Evolutionary conservation across 2,888 invertebrate species (phyloP).

Genomic region (Athalia cordata): DNA sequence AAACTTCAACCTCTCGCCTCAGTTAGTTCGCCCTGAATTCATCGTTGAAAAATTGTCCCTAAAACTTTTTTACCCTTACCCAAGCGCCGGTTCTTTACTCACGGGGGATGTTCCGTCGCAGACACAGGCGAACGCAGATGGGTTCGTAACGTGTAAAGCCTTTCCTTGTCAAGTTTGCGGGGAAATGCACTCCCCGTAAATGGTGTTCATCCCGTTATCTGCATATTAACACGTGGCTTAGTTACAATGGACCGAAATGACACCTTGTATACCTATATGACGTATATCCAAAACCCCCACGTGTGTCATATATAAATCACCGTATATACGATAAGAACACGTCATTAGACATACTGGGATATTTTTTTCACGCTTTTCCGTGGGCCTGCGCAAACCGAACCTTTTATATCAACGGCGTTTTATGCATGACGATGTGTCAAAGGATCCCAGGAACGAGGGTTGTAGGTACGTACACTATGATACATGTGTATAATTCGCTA

Average conservation of each 20-base stretch:
- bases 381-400: background rate
- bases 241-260: conserved; percentile 50
- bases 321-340: conserved; percentile 59
- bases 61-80: conserved; percentile 1
- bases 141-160: background rate
- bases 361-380: background rate
- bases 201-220: conserved; percentile 56
- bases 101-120: too few species aligned
- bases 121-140: too few species aligned
- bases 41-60: conserved; percentile 26
- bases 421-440: too few species aligned
- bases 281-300: conserved; percentile 46
- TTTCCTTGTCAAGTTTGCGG: conserved; percentile 13
- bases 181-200: conserved; percentile 14
- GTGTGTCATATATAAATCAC: conserved; percentile 64
- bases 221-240: conserved; percentile 61
- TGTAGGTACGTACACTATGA: too few species aligned
- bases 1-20: conserved; percentile 24
- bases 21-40: conserved; percentile 9
- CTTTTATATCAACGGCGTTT: too few species aligned
- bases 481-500: too few species aligned
- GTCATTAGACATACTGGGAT: conserved; percentile 55
- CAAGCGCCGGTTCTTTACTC: too few species aligned
- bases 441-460: too few species aligned
- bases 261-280: background rate